Conservation (phyloP, 2,113 vertebrate species). For the Otolemur garnettii region DNA sequence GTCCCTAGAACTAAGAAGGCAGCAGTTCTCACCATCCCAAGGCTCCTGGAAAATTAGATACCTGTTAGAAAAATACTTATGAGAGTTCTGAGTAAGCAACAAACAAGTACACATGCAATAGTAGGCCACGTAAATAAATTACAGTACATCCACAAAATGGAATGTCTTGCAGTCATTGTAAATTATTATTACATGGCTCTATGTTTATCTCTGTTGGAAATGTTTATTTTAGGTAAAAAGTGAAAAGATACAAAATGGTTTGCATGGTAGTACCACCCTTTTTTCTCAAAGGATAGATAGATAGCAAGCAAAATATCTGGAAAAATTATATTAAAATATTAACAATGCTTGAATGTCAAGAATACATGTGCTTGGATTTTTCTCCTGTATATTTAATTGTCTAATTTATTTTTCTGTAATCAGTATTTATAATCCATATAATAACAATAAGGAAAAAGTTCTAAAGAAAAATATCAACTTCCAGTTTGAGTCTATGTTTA, state of each 20-base stretch:
- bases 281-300: neutral
- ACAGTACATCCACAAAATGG: neutral
- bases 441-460: neutral
- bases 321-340: neutral
- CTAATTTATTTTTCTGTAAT: conserved; percentile 13
- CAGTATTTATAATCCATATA: neutral
- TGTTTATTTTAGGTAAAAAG: neutral
- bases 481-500: neutral
- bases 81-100: neutral
- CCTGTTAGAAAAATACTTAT: neutral
- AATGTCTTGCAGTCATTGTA: neutral
- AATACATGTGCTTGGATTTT: neutral
- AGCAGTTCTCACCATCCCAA: neutral
- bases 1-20: no score
- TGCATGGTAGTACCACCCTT: neutral
- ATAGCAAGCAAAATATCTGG: neutral
- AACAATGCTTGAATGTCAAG: neutral
- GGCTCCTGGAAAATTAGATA: neutral
- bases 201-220: neutral
- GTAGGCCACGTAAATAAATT: neutral
- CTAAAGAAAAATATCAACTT: neutral
- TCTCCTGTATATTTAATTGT: neutral
- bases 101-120: neutral
- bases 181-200: neutral
- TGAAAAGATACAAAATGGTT: neutral